Evolutionary conservation across 2,797 vertebrate species (phyloP).

Genomic region (Mastacembelus armatus): DNA sequence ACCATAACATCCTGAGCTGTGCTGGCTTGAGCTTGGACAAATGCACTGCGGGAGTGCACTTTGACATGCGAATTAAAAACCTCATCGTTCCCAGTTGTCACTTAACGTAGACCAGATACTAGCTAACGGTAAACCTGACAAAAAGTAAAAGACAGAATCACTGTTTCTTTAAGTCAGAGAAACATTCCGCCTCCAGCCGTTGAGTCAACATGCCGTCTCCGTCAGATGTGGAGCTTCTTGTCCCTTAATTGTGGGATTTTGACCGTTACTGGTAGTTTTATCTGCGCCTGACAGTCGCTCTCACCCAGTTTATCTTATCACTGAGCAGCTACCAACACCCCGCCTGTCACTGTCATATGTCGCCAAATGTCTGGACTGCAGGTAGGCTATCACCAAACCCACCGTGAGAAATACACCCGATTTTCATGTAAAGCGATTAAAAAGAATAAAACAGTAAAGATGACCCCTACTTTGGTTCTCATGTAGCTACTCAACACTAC

Average conservation of each 20-base stretch:
- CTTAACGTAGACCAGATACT: background rate
- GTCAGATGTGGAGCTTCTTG: background rate
- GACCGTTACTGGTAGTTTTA: constrained; percentile 79
- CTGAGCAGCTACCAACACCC: constrained; percentile 67
- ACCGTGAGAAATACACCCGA: no score
- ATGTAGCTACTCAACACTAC: background rate
- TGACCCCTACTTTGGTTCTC: constrained; percentile 65
- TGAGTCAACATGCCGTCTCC: no score
- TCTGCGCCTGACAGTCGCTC: constrained; percentile 75
- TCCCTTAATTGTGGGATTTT: constrained; percentile 44
- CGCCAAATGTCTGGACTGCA: constrained; percentile 7
- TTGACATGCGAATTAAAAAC: constrained; percentile 63
- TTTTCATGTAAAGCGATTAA: background rate
- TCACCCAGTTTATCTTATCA: constrained; percentile 72
- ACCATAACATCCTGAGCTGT: constrained; percentile 55
- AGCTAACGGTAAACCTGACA: background rate
- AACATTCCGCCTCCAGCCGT: constrained; percentile 6
- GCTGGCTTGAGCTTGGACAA: constrained; percentile 48
- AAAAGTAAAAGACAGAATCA: rapidly evolving
- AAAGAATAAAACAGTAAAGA: constrained; percentile 50
- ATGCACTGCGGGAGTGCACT: constrained; percentile 48
- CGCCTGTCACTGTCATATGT: constrained; percentile 79
- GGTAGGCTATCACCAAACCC: background rate
- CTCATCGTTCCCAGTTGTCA: constrained; percentile 56
- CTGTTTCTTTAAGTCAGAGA: constrained; percentile 23